phyloP scores from a whole-genome alignment of 1,140 invertebrate species.

The Euura saliciscinereae region DNA sequence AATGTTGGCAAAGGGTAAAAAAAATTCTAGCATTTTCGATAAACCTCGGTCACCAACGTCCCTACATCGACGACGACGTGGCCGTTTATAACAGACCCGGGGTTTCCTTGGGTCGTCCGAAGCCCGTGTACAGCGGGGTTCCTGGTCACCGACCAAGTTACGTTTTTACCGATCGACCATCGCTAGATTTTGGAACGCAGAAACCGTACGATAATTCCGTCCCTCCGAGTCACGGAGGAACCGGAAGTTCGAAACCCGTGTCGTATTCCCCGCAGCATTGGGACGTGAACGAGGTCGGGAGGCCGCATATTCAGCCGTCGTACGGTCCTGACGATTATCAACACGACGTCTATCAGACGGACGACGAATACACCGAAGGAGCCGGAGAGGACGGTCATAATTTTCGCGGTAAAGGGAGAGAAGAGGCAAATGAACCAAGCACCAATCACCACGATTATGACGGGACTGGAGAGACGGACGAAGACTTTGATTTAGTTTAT shows the following conservation, averaged over 20 bases:
- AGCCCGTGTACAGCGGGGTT: slow-evolving; percentile 35
- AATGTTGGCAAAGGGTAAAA: not conserved
- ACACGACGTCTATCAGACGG: slow-evolving; percentile 23
- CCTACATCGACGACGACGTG: slow-evolving; percentile 55
- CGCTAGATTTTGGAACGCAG: slow-evolving; percentile 31
- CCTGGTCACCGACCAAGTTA: slow-evolving; percentile 35
- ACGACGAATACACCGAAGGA: not conserved
- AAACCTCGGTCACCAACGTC: slow-evolving; percentile 54
- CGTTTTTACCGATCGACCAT: slow-evolving; percentile 37
- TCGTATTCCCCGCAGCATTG: not conserved
- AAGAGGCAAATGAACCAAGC: no score
- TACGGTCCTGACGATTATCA: slow-evolving; percentile 21
- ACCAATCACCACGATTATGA: no score
- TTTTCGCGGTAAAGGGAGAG: not conserved
- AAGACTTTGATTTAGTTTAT: no score
- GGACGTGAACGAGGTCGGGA: not conserved
- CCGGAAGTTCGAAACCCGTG: not conserved
- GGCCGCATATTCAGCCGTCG: not conserved
- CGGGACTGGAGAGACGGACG: no score
- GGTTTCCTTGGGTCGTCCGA: slow-evolving; percentile 28
- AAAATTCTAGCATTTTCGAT: slow-evolving; percentile 50
- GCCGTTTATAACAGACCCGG: slow-evolving; percentile 42
- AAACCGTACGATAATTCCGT: slow-evolving; percentile 35
- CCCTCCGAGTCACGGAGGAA: slow-evolving; percentile 35
- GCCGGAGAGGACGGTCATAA: not conserved